These are phyloP conservation scores for Eurytoma californica DNA, from an alignment of 2,888 invertebrate species.

Conservation along the genomic window DNA sequence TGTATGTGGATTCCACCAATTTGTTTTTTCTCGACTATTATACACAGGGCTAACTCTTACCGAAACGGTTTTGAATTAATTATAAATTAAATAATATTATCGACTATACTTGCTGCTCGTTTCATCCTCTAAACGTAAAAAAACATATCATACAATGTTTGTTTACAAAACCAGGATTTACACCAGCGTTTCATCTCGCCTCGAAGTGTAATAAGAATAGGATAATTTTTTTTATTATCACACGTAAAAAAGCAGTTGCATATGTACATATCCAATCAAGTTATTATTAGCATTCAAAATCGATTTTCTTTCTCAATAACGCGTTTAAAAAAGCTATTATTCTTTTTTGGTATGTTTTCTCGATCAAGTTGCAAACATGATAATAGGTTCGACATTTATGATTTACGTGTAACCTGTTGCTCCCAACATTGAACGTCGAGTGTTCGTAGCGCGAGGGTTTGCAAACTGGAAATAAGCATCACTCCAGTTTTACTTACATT, in stretches of 20 bases:
- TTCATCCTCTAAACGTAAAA: conserved; percentile 60
- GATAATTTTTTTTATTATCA: conserved; percentile 67
- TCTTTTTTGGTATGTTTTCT: conserved; percentile 63
- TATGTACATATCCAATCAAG: conserved; percentile 72
- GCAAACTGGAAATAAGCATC: conserved; percentile 37
- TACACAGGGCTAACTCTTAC: conserved; percentile 57
- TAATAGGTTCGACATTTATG: conserved; percentile 51
- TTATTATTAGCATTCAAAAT: conserved; percentile 67
- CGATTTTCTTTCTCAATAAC: conserved; percentile 56
- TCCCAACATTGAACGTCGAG: conserved; percentile 41
- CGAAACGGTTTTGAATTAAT: conserved; percentile 67
- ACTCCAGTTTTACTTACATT: conserved; percentile 46
- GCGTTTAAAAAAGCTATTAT: conserved; percentile 63
- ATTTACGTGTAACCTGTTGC: conserved; percentile 45
- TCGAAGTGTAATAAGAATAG: conserved; percentile 69
- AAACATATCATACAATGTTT: conserved; percentile 70
- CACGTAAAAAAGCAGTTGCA: conserved; percentile 74
- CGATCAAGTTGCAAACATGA: conserved; percentile 55
- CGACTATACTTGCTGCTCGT: conserved; percentile 64
- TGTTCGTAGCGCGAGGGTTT: conserved; percentile 37
- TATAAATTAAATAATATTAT: conserved; percentile 71
- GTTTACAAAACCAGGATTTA: conserved; percentile 74
- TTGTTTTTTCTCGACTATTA: conserved; percentile 48
- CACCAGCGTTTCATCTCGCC: conserved; percentile 70
- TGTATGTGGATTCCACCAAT: conserved; percentile 43